These are phyloP conservation scores for Cephus runcator DNA, from an alignment of 2,888 invertebrate species.

Conservation along the genomic window DNA sequence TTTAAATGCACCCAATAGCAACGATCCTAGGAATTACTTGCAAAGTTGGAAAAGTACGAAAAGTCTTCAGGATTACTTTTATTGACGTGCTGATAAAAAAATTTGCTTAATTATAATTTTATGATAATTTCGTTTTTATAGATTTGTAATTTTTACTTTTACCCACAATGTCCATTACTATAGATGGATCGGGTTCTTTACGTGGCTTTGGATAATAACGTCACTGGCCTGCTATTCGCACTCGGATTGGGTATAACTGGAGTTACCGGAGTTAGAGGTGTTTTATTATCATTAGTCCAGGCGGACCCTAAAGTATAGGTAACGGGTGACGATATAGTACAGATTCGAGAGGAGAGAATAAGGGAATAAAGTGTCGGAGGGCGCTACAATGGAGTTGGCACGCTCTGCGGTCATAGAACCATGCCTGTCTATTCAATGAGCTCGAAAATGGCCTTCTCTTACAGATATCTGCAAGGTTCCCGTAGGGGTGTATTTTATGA, in stretches of 20 bases:
- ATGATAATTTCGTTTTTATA: neutral
- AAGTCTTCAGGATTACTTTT: neutral
- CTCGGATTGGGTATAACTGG: neutral
- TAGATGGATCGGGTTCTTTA: neutral
- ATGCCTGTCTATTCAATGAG: constrained; percentile 66
- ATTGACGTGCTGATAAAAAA: neutral
- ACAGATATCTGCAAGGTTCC: constrained; percentile 58
- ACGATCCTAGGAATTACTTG: neutral
- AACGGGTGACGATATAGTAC: constrained; percentile 42
- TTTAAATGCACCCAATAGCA: neutral
- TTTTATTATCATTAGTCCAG: constrained; percentile 41
- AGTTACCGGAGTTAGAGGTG: neutral
- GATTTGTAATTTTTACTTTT: neutral
- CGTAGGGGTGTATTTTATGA: constrained; percentile 58
- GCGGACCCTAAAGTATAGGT: constrained; percentile 39
- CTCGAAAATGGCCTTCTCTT: constrained; percentile 64
- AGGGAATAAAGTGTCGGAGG: constrained; percentile 59
- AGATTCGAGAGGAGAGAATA: constrained; percentile 50
- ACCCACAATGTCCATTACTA: neutral
- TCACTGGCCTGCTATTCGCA: neutral
- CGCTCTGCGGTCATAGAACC: constrained; percentile 64
- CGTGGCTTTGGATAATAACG: neutral
- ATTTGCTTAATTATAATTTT: neutral
- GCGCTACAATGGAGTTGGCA: constrained; percentile 65
- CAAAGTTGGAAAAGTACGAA: neutral